phyloP scores from a whole-genome alignment of 23 tunicate genomes.

The Halocynthia aurantium region DNA sequence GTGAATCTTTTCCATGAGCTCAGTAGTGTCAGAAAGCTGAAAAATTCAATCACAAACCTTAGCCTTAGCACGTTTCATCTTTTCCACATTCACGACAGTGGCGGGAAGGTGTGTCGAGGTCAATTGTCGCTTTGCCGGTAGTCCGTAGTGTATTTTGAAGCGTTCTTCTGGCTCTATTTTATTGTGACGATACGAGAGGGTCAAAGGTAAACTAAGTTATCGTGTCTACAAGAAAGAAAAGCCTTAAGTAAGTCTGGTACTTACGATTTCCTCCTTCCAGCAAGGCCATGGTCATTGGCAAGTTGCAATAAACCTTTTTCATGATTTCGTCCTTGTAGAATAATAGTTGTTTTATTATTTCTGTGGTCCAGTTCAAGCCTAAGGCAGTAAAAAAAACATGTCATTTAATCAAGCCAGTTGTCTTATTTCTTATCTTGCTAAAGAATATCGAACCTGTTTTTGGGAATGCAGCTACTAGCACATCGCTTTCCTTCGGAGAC shows the following conservation, averaged over 20 bases:
- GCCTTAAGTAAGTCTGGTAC: neutral
- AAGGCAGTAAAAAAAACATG: neutral
- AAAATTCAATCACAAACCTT: no score
- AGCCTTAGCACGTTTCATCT: no score
- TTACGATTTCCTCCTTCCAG: slow-evolving; percentile 58
- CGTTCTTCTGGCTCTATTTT: no score
- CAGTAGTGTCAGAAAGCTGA: no score
- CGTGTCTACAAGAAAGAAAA: no score
- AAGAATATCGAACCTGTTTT: slow-evolving; percentile 42
- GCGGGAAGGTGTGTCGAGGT: no score
- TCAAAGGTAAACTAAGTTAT: no score
- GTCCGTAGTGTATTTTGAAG: no score
- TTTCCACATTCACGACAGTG: no score
- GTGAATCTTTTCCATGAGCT: no score
- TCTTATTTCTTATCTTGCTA: neutral
- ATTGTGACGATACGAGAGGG: no score
- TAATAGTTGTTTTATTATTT: slow-evolving; percentile 53
- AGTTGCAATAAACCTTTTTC: slow-evolving; percentile 20
- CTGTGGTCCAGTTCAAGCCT: slow-evolving; percentile 75
- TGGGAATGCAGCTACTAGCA: slow-evolving; percentile 54
- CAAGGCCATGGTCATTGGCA: slow-evolving; percentile 35
- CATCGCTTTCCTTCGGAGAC: slow-evolving; percentile 47
- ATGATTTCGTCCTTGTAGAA: slow-evolving; percentile 27
- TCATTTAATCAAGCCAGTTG: neutral
- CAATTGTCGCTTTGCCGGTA: no score